Base-by-base conservation (phyloP, 2,888 invertebrate species). In the Melanotus villosus region DNA sequence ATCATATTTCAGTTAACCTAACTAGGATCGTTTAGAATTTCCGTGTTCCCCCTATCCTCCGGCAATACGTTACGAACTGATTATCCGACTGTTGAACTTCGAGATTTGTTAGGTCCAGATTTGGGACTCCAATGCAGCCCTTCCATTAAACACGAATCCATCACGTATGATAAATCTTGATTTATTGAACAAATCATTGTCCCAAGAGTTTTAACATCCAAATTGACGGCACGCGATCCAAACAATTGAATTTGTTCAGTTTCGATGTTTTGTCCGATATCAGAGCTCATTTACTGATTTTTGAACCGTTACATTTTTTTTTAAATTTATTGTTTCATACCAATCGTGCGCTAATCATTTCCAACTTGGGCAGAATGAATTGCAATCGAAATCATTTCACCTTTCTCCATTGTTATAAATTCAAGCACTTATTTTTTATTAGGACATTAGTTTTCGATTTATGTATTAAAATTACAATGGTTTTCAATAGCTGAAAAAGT, bases 121-220 rank as follows among this genome's bases (percentile, higher is more conserved):
- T 32, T 16, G 36, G 10, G 32, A 56, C 56, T 36, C 34, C 16
- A 19, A 12, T 47, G 19, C 18, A 47, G 12, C 47, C 36, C 3
- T 41, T 41, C 26, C 21, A 56, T 56, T 56, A 56, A 36, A 56
- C 56, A 21, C 19, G 21, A 56, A 56, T 56, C 56, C 56, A 56
- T 56, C 56, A 56, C 34, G 56, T 34, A 56, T 56, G 36, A 56
- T 52, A 52, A 56, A 56, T 56, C 56, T 36, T 32, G 56, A 56
- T 56, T 56, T 56, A 56, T 34, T 19, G 56, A 56, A 56, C 36
- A 32, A 36, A 56, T 56, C 10, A 34, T 56, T 21, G 21, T 56
- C 56, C 36, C 56, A 12, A 34, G 56, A 56, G 56, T 36, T 56
- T 56, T 23, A 56, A 56, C 54, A 18, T 54, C 54, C 14, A 54